Evolutionary conservation across 2,888 invertebrate genomes (phyloP).

Genomic region (Hydropsyche betteni): DNA sequence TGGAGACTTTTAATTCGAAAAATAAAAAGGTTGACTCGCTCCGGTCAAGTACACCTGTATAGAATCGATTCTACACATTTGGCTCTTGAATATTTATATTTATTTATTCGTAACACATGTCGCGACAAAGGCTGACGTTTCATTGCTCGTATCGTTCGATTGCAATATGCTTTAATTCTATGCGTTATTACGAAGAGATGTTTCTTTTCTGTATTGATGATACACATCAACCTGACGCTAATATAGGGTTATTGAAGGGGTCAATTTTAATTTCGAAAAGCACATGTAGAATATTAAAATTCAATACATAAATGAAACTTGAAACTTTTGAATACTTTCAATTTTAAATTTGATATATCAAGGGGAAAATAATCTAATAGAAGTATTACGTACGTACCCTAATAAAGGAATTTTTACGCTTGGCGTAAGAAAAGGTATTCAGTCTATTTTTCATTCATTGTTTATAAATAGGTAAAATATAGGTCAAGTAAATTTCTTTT

Average conservation of each 20-base stretch:
- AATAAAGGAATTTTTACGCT: conserved; percentile 17
- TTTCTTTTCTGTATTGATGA: too few species aligned
- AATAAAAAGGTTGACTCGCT: conserved; percentile 13
- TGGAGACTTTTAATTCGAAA: not conserved
- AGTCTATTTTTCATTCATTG: not conserved
- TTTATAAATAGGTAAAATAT: too few species aligned
- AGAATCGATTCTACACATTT: conserved; percentile 44
- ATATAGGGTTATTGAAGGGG: too few species aligned
- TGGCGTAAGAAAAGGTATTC: not conserved
- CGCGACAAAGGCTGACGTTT: conserved; percentile 9
- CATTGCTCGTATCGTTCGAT: conserved; percentile 17
- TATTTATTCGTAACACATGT: conserved; percentile 50
- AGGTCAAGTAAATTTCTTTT: too few species aligned
- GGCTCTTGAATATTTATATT: conserved; percentile 45
- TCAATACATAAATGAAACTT: not conserved
- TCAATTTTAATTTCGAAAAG: too few species aligned
- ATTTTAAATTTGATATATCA: too few species aligned
- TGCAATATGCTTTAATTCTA: conserved; percentile 34
- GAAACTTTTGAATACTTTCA: not conserved
- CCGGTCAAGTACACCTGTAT: conserved; percentile 44
- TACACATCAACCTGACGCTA: too few species aligned
- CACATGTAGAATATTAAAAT: not conserved
- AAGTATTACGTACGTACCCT: not conserved
- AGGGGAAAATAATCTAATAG: not conserved
- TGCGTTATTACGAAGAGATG: conserved; percentile 7